Evolutionary conservation across 2,797 vertebrate genomes (phyloP), one percentile per base, ranked within the genome.

Genomic region (Microctenopoma stevenorrisi): DNA sequence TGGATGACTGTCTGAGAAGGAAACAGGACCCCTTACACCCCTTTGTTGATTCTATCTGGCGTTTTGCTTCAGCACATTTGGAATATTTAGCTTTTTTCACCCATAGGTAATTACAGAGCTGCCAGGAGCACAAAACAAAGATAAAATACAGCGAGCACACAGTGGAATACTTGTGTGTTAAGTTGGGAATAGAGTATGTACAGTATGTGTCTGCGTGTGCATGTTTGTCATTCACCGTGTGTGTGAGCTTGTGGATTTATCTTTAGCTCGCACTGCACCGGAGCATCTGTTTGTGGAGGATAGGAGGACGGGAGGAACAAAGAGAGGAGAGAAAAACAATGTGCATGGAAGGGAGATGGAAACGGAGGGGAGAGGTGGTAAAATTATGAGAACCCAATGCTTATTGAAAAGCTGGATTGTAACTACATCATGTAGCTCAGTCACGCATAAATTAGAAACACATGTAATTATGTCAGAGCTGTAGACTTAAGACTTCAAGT

Each of bases 1-100:
- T 84, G 59, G 68, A 64, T 52, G 62, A 22, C 49, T 80, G 54
- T 75, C 72, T 84, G 74, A 66, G 65, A 53, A 54, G 46, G 11
- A 22, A 62, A 43, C 46, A 50, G 43, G 54, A 22, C 75, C 60
- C 63, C 38, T 26, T 4, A 35, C 58, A 60, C 46, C 44, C 0
- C 42, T 51, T n/a, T 57, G 58, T 63, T 62, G 61, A 66, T 79
- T 48, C 68, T 18, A 37, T 63, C 50, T 22, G 25, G 22, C 64
- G 48, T 65, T 75, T 47, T 35, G 48, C 74, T 62, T 64, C 26
- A 50, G 49, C 69, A 43, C 30, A 63, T 0, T 65, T 44, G 38
- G 54, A 50, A 13, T 43, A 51, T 76, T 68, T 68, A 50, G 15
- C 56, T 74, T 66, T 64, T 76, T 78, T 57, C 12, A 63, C 59